Conservation (phyloP, 1,140 invertebrate species). For the Physella acuta region DNA sequence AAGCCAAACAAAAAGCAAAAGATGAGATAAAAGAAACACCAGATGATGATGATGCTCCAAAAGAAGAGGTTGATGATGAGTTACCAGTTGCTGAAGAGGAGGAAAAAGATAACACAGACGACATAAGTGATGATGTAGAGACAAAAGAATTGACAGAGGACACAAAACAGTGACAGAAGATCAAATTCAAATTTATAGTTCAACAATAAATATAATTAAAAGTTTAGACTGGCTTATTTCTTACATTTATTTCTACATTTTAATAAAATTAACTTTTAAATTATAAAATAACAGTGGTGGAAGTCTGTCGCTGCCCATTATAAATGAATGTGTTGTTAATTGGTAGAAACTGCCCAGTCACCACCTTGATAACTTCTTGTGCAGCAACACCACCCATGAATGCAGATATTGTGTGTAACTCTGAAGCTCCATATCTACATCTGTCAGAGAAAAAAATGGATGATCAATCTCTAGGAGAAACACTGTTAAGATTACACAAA, state of each 20-base stretch:
- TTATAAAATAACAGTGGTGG: constrained; percentile 68
- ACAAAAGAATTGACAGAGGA: no score
- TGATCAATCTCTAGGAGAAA: no score
- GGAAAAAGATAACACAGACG: no score
- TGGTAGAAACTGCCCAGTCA: constrained; percentile 94
- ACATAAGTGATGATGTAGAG: no score
- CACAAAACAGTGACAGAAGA: no score
- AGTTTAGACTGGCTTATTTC: no score
- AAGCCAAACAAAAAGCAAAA: constrained; percentile 13
- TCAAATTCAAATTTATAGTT: no score
- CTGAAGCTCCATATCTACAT: constrained; percentile 82
- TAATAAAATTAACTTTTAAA: no score
- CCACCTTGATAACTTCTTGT: constrained; percentile 96
- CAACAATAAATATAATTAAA: no score
- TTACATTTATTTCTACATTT: no score
- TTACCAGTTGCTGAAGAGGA: not conserved
- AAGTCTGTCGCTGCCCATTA: constrained; percentile 87
- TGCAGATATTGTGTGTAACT: constrained; percentile 92
- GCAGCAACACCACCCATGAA: constrained; percentile 90
- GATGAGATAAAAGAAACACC: not conserved
- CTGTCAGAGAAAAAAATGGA: constrained; percentile 33
- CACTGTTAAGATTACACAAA: no score
- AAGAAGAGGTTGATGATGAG: constrained; percentile 12
- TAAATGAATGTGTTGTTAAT: constrained; percentile 95
- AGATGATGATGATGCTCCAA: not conserved